Evolutionary conservation across 37 sponge, comb jelly and placozoan species (phyloP).

Genomic region (Spongia lamella): DNA sequence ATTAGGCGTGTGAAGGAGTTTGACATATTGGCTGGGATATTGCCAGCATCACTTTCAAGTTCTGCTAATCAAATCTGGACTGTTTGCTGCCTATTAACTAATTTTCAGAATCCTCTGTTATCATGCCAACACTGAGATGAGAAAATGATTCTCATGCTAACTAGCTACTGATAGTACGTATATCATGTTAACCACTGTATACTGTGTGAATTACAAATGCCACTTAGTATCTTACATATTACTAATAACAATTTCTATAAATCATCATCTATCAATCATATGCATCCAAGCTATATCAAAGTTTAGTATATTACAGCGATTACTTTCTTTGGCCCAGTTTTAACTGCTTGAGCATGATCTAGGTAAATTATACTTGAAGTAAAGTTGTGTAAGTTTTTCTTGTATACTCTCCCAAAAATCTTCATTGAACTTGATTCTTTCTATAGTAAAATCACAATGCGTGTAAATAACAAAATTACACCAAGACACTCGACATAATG

Average conservation of each 20-base stretch:
- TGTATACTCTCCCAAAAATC: background rate
- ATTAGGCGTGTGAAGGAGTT: conserved; percentile 8
- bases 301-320: background rate
- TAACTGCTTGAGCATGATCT: background rate
- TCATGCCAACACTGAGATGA: no score
- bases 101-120: background rate
- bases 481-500: conserved; percentile 4
- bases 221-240: no score
- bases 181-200: no score
- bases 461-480: conserved; percentile 20
- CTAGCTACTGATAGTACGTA: no score
- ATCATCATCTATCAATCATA: no score
- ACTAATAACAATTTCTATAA: no score
- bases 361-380: background rate
- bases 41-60: conserved; percentile 7
- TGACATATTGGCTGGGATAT: background rate
- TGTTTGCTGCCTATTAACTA: conserved; percentile 6
- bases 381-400: background rate
- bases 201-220: no score
- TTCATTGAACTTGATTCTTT: background rate
- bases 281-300: no score
- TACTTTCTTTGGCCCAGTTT: background rate
- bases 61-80: conserved; percentile 6
- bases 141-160: no score
- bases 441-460: background rate